Conservation (phyloP, 2,113 vertebrate genomes). For the Epinephelus moara region DNA sequence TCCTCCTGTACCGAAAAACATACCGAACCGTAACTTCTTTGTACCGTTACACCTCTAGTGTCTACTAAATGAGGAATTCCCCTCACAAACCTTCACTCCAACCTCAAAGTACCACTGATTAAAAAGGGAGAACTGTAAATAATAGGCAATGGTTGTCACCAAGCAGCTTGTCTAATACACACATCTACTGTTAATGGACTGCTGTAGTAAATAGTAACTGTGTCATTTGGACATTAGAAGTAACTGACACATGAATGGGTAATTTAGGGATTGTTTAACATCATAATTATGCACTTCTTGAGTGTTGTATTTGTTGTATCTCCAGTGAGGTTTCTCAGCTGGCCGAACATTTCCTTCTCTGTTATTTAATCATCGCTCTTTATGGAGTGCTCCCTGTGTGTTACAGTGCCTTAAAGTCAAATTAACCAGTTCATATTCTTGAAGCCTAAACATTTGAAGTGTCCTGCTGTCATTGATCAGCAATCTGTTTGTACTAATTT, state of each 20-base stretch:
- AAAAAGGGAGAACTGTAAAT: conserved; percentile 59
- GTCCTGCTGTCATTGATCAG: background rate
- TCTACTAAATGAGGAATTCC: conserved; percentile 21
- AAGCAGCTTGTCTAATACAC: conserved; percentile 36
- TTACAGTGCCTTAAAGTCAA: conserved; percentile 38
- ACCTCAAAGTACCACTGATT: conserved; percentile 44
- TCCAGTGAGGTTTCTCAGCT: conserved; percentile 10
- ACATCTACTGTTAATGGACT: conserved; percentile 48
- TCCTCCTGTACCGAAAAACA: no score
- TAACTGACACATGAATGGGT: conserved; percentile 31
- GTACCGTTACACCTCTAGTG: background rate
- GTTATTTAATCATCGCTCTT: conserved; percentile 18
- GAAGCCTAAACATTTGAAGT: conserved; percentile 16
- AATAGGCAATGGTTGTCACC: conserved; percentile 29
- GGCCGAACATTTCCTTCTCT: conserved; percentile 22
- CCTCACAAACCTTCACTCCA: conserved; percentile 23
- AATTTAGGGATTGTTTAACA: conserved; percentile 51
- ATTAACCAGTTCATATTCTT: conserved; percentile 10
- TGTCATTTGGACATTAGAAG: conserved; percentile 17
- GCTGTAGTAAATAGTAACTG: conserved; percentile 55
- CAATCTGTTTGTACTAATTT: background rate
- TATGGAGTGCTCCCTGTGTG: background rate
- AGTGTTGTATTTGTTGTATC: conserved; percentile 24
- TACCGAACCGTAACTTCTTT: no score
- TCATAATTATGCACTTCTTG: conserved; percentile 11